These are phyloP conservation scores for Oryctes rhinoceros DNA, from an alignment of 1,140 invertebrate genomes.

Conservation along the genomic window DNA sequence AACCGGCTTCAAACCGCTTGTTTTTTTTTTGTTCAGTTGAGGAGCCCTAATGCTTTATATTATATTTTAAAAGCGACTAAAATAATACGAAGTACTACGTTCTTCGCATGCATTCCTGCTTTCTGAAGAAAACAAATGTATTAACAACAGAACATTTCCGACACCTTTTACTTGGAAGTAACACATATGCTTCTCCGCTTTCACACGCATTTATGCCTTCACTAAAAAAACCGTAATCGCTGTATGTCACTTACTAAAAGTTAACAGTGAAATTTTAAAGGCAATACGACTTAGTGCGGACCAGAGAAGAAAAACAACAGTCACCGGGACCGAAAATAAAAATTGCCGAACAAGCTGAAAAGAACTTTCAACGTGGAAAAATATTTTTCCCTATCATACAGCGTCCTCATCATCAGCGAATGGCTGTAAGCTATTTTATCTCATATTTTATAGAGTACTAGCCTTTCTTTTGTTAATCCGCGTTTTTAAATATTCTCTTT, in stretches of 20 bases:
- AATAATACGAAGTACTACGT: too few relatives aligned
- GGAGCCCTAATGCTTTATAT: too few relatives aligned
- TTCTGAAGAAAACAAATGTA: too few relatives aligned
- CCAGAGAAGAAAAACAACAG: constrained; percentile 19
- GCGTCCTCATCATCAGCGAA: constrained; percentile 37
- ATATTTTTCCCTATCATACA: constrained; percentile 34
- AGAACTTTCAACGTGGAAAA: constrained; percentile 12
- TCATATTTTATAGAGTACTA: constrained; percentile 42
- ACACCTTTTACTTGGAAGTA: too few relatives aligned
- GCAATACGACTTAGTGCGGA: not conserved
- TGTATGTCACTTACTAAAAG: not conserved
- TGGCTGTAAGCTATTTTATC: constrained; percentile 42
- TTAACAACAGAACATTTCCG: too few relatives aligned
- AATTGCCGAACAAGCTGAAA: constrained; percentile 34
- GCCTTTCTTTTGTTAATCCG: constrained; percentile 46
- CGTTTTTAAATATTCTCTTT: constrained; percentile 45
- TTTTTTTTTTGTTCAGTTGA: too few relatives aligned
- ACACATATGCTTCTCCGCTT: too few relatives aligned
- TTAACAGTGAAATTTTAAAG: constrained; percentile 1
- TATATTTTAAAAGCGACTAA: too few relatives aligned
- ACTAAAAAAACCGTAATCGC: too few relatives aligned
- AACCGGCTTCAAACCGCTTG: too few relatives aligned
- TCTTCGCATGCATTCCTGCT: too few relatives aligned
- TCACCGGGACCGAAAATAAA: constrained; percentile 28
- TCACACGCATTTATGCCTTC: too few relatives aligned